Percentiles rank a stretch among this genome's conserved stretches.
Conservation (phyloP, 2,888 invertebrate genomes). For the Oegoconia quadripuncta region DNA sequence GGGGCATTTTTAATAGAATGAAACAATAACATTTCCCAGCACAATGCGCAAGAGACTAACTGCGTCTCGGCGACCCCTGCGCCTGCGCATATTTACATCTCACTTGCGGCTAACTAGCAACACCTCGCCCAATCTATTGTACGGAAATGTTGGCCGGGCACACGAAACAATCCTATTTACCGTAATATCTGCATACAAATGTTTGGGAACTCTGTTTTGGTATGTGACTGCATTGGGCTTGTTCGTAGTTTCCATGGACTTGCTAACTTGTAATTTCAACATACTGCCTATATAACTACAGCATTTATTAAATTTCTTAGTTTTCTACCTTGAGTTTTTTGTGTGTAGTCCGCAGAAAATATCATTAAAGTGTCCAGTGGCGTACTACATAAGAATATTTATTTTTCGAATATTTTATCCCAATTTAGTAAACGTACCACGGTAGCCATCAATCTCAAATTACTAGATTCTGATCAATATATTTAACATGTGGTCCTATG, state of each 20-base stretch:
- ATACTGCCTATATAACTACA: not conserved
- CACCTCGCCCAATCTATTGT: constrained; percentile 60
- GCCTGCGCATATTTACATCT: constrained; percentile 53
- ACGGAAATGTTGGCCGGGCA: constrained; percentile 65
- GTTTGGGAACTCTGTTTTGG: constrained; percentile 52
- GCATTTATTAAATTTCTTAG: too few species aligned
- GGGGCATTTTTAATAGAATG: not conserved
- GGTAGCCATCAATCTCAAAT: too few species aligned
- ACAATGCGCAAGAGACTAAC: constrained; percentile 43
- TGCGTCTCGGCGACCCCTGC: constrained; percentile 35
- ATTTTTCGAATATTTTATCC: too few species aligned
- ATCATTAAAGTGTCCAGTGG: too few species aligned
- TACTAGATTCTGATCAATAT: too few species aligned
- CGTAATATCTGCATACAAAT: constrained; percentile 69
- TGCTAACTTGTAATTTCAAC: not conserved
- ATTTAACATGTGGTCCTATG: too few species aligned
- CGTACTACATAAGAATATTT: too few species aligned
- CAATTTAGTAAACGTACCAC: too few species aligned
- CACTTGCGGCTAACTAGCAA: constrained; percentile 54
- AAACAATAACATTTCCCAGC: constrained; percentile 5
- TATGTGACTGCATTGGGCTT: constrained; percentile 22
- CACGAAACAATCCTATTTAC: constrained; percentile 70
- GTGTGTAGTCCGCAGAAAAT: too few species aligned
- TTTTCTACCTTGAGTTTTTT: too few species aligned
- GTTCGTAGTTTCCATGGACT: constrained; percentile 13